phyloP scores from a whole-genome alignment of 2,113 vertebrate species.

The Nothobranchius kuhntae region DNA sequence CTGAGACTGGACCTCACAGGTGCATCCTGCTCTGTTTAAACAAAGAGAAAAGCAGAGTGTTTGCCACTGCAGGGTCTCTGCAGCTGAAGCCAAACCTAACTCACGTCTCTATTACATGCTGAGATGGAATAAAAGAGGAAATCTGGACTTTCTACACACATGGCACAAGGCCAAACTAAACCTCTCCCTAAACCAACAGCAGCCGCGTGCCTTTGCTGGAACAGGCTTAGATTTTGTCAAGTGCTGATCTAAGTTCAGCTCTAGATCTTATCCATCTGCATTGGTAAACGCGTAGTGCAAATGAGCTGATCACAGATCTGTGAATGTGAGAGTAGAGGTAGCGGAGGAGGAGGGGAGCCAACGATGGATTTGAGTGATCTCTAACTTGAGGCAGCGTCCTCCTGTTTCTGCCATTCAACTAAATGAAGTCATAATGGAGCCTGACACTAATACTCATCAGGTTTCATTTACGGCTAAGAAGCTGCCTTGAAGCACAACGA shows the following conservation, averaged over 20 bases:
- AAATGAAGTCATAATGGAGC: constrained; percentile 68
- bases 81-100: constrained; percentile 51
- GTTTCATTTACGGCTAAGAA: constrained; percentile 65
- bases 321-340: constrained; percentile 24
- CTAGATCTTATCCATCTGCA: constrained; percentile 63
- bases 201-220: constrained; percentile 64
- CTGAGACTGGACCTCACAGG: constrained; percentile 53
- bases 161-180: constrained; percentile 72
- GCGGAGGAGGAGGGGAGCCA: constrained; percentile 34
- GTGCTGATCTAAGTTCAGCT: constrained; percentile 62
- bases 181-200: constrained; percentile 72
- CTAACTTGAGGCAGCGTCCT: constrained; percentile 61
- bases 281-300: constrained; percentile 54
- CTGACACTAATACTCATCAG: constrained; percentile 65
- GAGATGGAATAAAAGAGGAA: constrained; percentile 60
- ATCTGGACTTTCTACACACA: constrained; percentile 74
- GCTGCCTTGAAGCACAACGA: constrained; percentile 42
- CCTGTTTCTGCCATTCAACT: constrained; percentile 76
- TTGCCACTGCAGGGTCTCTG: constrained; percentile 46
- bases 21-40: constrained; percentile 66
- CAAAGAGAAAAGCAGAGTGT: constrained; percentile 34
- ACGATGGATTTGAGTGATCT: constrained; percentile 56
- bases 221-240: constrained; percentile 61
- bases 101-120: constrained; percentile 69
- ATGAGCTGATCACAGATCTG: constrained; percentile 58